phyloP scores from a whole-genome alignment of 2,113 vertebrate species.

The Vidua chalybeata region DNA sequence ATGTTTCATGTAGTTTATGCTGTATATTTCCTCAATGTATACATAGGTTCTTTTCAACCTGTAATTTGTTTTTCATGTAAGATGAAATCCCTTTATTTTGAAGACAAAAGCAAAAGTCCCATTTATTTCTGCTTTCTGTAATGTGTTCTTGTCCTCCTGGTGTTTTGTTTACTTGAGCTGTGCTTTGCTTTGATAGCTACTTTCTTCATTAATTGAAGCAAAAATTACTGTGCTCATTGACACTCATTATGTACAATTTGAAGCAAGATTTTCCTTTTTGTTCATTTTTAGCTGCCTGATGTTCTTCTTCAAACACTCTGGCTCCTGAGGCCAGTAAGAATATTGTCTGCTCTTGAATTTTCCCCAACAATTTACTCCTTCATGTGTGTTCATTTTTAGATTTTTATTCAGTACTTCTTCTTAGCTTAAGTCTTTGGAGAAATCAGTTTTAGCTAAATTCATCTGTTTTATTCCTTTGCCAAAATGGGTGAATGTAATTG shows the following conservation, averaged over 20 bases:
- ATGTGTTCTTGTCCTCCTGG: background rate
- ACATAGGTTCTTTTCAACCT: background rate
- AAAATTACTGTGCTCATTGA: background rate
- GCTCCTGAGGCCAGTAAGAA: background rate
- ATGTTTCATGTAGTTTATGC: background rate
- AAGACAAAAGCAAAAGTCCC: background rate
- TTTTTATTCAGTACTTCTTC: background rate
- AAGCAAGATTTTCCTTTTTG: background rate
- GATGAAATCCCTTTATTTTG: background rate
- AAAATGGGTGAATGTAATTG: background rate
- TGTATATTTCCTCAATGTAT: background rate
- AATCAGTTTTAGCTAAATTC: background rate
- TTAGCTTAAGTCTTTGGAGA: background rate
- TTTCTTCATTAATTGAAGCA: slow-evolving; percentile 4
- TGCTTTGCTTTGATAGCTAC: background rate
- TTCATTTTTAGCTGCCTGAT: background rate
- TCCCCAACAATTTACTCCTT: background rate
- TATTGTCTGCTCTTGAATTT: background rate
- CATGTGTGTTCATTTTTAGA: background rate
- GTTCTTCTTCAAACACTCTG: background rate
- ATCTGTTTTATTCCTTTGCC: background rate
- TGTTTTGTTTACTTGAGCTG: background rate
- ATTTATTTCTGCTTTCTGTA: background rate
- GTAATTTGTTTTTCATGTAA: background rate
- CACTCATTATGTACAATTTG: background rate